Percentiles rank a stretch among this genome's conserved stretches.
These are phyloP conservation scores for Zootoca vivipara DNA, from an alignment of 2,113 vertebrate genomes.

Conservation along the genomic window DNA sequence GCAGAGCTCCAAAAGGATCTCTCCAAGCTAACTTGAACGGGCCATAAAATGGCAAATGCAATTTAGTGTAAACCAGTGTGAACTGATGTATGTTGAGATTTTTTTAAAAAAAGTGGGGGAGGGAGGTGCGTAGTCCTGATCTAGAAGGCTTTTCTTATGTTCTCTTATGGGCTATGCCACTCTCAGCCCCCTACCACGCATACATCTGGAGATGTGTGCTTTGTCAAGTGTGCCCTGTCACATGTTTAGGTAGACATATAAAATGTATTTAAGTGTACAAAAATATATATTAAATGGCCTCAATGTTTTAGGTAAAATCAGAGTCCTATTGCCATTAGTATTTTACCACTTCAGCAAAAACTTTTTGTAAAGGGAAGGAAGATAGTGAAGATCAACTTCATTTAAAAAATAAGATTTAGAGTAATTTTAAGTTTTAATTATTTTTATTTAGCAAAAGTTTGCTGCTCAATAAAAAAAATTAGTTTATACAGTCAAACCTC, in stretches of 20 bases:
- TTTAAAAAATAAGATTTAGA: fast-evolving
- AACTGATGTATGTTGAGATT: too few species aligned
- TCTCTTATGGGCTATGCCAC: background rate
- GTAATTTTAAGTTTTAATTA: background rate
- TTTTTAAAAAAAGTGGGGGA: too few species aligned
- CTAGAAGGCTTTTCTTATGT: too few species aligned
- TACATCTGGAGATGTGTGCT: background rate
- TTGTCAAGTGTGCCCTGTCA: background rate
- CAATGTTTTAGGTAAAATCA: background rate
- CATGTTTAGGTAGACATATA: background rate
- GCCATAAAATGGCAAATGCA: too few species aligned
- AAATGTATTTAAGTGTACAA: background rate
- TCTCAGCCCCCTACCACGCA: background rate
- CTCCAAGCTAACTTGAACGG: too few species aligned
- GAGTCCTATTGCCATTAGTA: background rate
- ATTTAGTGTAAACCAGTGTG: too few species aligned
- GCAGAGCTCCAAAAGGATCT: too few species aligned
- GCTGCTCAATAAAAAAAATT: too few species aligned
- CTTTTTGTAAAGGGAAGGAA: background rate
- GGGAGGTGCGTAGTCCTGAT: too few species aligned
- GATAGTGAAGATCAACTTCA: background rate
- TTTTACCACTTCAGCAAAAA: background rate
- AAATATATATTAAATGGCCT: background rate
- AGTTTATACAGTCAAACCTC: too few species aligned
- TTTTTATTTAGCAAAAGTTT: too few species aligned